Evolutionary conservation across 1,140 invertebrate genomes (phyloP), one percentile per base, ranked within the genome.

Genomic region (Anastrepha ludens): DNA sequence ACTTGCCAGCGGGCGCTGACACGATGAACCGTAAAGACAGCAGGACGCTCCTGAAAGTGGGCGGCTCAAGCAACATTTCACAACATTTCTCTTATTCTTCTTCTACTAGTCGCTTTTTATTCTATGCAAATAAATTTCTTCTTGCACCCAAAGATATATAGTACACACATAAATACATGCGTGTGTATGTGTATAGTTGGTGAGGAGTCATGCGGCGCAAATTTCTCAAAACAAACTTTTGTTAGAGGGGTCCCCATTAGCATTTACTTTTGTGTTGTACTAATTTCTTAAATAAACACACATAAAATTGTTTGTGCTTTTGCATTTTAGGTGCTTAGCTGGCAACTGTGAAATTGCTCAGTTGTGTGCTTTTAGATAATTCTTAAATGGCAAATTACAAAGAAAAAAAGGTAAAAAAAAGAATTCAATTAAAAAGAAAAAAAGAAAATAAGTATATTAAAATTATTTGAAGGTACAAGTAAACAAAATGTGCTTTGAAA

Each of bases 221-320:
- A 47, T 44, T 74, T 74, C 39, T 74, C 17, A 47, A 47, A 74
- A 47, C 47, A 44, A 50, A 50, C 29, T 74, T 50, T 2, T 74
- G 17, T 44, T 44, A 2, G 41, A n/a, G 1, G 39, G 15, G 13
- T 17, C 47, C 47, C 41, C 41, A 17, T n/a, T 17, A 74, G 70
- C 70, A 74, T 47, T 47, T n/a, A 44, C 6, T n/a, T 74, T 17
- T 17, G 15, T 74, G 39, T 44, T 41, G 70, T 15, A 44, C 70
- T 74, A 74, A 74, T 74, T 44, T 47, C 70, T 74, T 74, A 74
- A 74, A 74, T 74, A 74, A 74, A 74, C 44, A 74, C 29, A 29
- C 29, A 29, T 29, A 29, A n/a, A 74, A 3, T 74, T 4, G 9
- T 74, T 74, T 44, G 67, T 74, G 15, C 13, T 74, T 47, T 74